Conservation (phyloP, 2,113 vertebrate species). For the Sceloporus undulatus region DNA sequence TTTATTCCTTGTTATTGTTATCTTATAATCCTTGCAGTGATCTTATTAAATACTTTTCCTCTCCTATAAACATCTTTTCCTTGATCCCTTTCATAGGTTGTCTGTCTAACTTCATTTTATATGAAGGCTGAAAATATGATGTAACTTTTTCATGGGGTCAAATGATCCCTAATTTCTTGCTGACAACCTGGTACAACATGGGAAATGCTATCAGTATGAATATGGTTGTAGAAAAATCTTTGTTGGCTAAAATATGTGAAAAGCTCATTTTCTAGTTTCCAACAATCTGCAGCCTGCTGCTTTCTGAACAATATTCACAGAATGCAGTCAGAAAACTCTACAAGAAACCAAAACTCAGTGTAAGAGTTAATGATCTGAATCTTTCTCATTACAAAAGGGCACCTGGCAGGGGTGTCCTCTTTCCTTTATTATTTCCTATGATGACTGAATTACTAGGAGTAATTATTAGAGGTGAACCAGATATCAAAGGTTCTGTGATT, state of each 20-base stretch:
- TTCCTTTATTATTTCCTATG: conserved; percentile 35
- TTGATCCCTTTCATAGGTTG: background rate
- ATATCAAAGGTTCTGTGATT: conserved; percentile 41
- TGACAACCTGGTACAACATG: background rate
- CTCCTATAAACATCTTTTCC: background rate
- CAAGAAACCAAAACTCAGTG: conserved; percentile 48
- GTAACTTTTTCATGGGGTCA: conserved; percentile 4
- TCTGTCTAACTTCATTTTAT: background rate
- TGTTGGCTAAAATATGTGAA: background rate
- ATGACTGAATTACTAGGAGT: background rate
- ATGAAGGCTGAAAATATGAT: background rate
- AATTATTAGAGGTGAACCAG: conserved; percentile 7
- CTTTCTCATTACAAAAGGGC: conserved; percentile 45
- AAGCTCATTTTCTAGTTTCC: conserved; percentile 18
- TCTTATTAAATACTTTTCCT: background rate
- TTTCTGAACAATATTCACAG: conserved; percentile 42
- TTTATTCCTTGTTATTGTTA: background rate
- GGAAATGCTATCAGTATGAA: conserved; percentile 6
- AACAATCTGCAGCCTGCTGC: conserved; percentile 19
- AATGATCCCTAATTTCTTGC: conserved; percentile 19
- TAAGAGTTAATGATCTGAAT: conserved; percentile 55
- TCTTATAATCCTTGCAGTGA: background rate
- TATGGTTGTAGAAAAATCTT: background rate
- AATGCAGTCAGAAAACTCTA: conserved; percentile 40
- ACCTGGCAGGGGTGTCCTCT: conserved; percentile 50